Evolutionary conservation across 2,113 vertebrate genomes (phyloP), one percentile per base, ranked within the genome.

Genomic region (Rhombomys opimus): DNA sequence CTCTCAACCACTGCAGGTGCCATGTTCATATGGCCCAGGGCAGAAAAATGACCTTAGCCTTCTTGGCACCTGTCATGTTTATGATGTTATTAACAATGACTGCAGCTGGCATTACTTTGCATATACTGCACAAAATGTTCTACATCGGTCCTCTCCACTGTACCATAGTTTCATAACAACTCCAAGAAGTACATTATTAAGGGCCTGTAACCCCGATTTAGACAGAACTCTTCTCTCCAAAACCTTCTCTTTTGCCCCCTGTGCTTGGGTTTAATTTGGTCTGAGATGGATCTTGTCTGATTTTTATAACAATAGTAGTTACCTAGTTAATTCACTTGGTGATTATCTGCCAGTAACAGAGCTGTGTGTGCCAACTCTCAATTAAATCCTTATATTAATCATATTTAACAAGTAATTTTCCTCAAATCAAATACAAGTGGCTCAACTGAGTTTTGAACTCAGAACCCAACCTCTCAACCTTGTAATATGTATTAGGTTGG

Each of bases 361-460:
- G 87, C 59, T 75, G 14, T 87, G 50, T 38, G 22, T 88, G 61
- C 72, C 68, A 77, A 92, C 30, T 59, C 52, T 87, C 65, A 46
- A 75, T 89, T 77, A 73, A 54, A 57, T 76, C 65, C 63, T 95
- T 32, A 8, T 6, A 38, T 54, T 90, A n/a, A 22, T 50, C 30
- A 30, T 54, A 72, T 67, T 89, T 88, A 87, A 68, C 50, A 32
- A 93, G 17, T 76, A 38, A 92, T 90, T 95, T 97, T 38, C 35
- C 63, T 92, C 23, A 77, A 85, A 41, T 93, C 77, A 90, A 32
- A 17, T 73, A 67, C 89, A 89, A 86, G 76, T 73, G 30, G 38
- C 27, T 77, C 59, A 95, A 23, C 10, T 87, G 23, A 77, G 57
- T 76, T 90, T 93, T 76, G 52, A 89, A 86, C 50, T 41, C 73